Conservation (phyloP, 2,888 invertebrate species). For the Andricus curvator region DNA sequence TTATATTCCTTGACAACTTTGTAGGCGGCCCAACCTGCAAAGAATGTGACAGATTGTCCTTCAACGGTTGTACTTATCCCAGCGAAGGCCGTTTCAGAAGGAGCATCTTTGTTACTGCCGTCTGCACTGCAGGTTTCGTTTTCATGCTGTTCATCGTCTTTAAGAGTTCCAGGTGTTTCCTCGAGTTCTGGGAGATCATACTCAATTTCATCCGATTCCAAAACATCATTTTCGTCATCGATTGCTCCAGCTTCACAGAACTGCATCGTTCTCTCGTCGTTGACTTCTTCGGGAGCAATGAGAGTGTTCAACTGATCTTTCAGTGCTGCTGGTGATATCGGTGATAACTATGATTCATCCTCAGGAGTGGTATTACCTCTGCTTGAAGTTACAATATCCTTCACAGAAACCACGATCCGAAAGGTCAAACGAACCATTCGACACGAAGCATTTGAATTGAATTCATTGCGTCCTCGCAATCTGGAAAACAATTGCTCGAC, state of each 20-base stretch:
- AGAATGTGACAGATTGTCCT: not conserved
- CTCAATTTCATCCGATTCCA: not conserved
- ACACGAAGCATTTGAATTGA: not conserved
- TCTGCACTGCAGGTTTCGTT: not conserved
- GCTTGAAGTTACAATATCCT: too few relatives aligned
- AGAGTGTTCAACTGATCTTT: not conserved
- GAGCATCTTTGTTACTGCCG: not conserved
- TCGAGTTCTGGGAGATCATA: not conserved
- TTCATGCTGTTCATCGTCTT: too few relatives aligned
- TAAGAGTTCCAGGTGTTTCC: too few relatives aligned
- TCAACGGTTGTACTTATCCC: not conserved
- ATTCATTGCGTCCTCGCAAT: not conserved
- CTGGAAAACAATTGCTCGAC: not conserved
- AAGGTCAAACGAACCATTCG: not conserved
- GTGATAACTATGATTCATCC: too few relatives aligned
- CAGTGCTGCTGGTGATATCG: not conserved
- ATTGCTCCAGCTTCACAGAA: not conserved
- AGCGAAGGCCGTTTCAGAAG: not conserved
- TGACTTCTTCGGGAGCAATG: not conserved
- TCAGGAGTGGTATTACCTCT: too few relatives aligned
- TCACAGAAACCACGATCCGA: too few relatives aligned
- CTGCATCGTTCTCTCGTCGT: too few relatives aligned
- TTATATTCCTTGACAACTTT: not conserved
- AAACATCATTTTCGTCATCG: not conserved
- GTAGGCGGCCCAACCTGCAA: not conserved